A percentile compares a stretch with the other conserved stretches of the same genome.
phyloP scores from a whole-genome alignment of 1,140 invertebrate species.

The Dolichoris vasculosae region DNA sequence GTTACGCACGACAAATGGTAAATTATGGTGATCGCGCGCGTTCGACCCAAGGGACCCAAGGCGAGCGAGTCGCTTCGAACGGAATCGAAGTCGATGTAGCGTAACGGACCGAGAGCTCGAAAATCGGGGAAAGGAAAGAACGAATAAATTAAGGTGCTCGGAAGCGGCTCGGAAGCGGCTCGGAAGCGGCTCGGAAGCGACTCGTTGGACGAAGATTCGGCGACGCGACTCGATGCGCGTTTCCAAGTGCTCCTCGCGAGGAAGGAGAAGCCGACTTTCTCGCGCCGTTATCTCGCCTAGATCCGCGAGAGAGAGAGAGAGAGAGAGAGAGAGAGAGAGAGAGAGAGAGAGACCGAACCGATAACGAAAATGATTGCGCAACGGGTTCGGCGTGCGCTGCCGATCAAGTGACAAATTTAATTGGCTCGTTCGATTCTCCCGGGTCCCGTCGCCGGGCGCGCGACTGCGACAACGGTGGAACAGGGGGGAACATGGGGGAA shows the following conservation, averaged over 20 bases:
- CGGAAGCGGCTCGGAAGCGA: too few relatives aligned
- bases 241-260: too few relatives aligned
- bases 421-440: constrained; percentile 33
- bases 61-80: background rate
- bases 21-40: background rate
- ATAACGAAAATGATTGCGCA: constrained; percentile 37
- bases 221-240: too few relatives aligned
- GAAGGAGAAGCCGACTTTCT: background rate
- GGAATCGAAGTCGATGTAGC: background rate
- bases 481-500: too few relatives aligned
- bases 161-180: background rate
- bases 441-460: background rate
- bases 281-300: background rate
- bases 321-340: too few relatives aligned
- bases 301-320: background rate
- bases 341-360: too few relatives aligned
- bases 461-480: too few relatives aligned
- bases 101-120: background rate
- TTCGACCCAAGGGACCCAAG: background rate
- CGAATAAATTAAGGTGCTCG: background rate
- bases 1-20: background rate
- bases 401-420: constrained; percentile 54
- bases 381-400: background rate
- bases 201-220: too few relatives aligned
- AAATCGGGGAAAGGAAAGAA: background rate